Conservation (phyloP, 1,140 invertebrate species). For the Megalonaias nervosa region DNA sequence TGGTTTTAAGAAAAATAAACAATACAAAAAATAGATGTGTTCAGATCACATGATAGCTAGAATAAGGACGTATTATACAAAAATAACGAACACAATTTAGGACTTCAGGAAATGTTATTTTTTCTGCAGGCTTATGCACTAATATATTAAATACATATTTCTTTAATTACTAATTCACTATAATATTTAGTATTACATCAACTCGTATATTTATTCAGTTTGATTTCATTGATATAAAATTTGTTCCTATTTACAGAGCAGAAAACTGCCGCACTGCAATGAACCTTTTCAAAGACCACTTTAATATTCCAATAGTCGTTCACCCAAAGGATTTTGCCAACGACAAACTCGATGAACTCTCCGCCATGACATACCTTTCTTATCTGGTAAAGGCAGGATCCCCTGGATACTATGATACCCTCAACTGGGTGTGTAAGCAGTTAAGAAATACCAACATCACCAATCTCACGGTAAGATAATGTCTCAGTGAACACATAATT, state of each 20-base stretch:
- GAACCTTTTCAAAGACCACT: slow-evolving; percentile 90
- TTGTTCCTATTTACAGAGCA: slow-evolving; percentile 74
- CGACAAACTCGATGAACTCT: slow-evolving; percentile 95
- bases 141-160: too few species aligned
- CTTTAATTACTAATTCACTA: too few species aligned
- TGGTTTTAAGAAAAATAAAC: too few species aligned
- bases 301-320: slow-evolving; percentile 93
- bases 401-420: slow-evolving; percentile 91
- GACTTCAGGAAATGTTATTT: too few species aligned
- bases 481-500: too few species aligned
- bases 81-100: too few species aligned
- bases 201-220: background rate
- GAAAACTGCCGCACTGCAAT: slow-evolving; percentile 94
- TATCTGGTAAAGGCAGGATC: slow-evolving; percentile 98
- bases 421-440: slow-evolving; percentile 87
- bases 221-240: background rate
- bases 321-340: slow-evolving; percentile 97
- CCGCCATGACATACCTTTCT: slow-evolving; percentile 98
- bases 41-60: too few species aligned
- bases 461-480: slow-evolving; percentile 89
- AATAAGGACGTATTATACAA: too few species aligned
- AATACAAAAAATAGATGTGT: too few species aligned
- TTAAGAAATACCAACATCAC: slow-evolving; percentile 70
- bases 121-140: too few species aligned
- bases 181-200: background rate